Percentiles rank a stretch among this genome's conserved stretches.
Conservation (phyloP, 2,113 vertebrate genomes). For the Rhinoderma darwinii region DNA sequence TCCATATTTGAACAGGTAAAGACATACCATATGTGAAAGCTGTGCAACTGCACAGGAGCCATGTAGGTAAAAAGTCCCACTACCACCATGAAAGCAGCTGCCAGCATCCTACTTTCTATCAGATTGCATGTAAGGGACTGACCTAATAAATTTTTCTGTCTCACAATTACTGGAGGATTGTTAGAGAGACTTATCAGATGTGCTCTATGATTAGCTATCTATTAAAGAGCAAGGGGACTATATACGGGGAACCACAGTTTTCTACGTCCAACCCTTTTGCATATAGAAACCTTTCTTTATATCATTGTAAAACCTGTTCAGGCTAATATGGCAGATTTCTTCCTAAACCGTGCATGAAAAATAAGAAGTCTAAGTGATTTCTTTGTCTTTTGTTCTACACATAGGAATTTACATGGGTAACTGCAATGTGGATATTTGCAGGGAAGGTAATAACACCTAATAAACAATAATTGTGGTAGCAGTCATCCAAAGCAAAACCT, state of each 20-base stretch:
- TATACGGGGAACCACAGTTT: neutral
- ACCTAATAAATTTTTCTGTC: neutral
- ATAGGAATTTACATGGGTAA: neutral
- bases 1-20: no score
- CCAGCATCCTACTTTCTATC: neutral
- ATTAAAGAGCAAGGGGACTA: neutral
- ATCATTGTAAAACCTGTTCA: neutral
- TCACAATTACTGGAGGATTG: no score
- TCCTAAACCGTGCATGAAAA: neutral
- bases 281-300: neutral
- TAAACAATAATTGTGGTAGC: slow-evolving; percentile 13
- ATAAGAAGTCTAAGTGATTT: neutral
- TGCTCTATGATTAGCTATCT: neutral
- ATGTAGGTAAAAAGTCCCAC: neutral
- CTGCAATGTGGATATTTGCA: neutral
- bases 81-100: neutral
- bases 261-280: neutral
- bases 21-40: no score
- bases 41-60: no score
- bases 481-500: neutral
- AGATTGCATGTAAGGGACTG: neutral
- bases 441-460: slow-evolving; percentile 5
- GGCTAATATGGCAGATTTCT: neutral
- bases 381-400: neutral
- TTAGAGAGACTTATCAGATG: no score